These are phyloP conservation scores for Mus caroli DNA, from an alignment of 2,797 vertebrate species.

Conservation along the genomic window DNA sequence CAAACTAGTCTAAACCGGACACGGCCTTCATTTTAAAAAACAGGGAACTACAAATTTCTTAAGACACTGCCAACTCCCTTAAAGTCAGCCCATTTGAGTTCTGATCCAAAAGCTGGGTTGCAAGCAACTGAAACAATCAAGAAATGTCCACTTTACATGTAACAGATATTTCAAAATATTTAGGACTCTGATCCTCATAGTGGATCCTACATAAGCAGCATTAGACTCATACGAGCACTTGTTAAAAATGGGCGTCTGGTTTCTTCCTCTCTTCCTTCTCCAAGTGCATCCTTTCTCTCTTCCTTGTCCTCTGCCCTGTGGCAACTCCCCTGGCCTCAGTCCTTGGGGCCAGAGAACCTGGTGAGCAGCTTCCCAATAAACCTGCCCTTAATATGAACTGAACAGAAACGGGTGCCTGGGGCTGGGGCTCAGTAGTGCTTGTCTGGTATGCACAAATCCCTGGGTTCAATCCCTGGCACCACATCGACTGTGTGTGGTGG, in stretches of 20 bases:
- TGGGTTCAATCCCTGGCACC: not conserved
- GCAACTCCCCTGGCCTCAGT: not conserved
- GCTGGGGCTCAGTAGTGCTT: not conserved
- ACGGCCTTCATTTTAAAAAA: conserved; percentile 13
- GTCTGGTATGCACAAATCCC: not conserved
- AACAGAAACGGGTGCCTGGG: not conserved
- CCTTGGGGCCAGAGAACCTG: not conserved
- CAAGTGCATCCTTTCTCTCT: not conserved
- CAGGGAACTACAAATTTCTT: conserved; percentile 33
- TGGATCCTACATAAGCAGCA: not conserved
- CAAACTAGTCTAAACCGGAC: conserved; percentile 52
- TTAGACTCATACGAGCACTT: not conserved
- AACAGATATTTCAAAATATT: conserved; percentile 41
- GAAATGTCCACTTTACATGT: conserved; percentile 8
- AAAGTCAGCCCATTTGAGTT: not conserved
- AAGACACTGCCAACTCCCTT: conserved; percentile 5
- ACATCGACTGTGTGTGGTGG: not conserved
- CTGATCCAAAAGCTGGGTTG: conserved; percentile 26
- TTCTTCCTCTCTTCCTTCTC: not conserved
- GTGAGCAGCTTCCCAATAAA: not conserved
- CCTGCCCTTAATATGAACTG: not conserved
- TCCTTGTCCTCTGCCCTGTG: not conserved
- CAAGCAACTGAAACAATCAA: conserved; percentile 27
- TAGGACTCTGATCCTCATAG: not conserved
- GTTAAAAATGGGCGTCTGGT: not conserved